These are phyloP conservation scores for Drepanosiphum platanoidis DNA, from an alignment of 2,888 invertebrate species.

Conservation along the genomic window DNA sequence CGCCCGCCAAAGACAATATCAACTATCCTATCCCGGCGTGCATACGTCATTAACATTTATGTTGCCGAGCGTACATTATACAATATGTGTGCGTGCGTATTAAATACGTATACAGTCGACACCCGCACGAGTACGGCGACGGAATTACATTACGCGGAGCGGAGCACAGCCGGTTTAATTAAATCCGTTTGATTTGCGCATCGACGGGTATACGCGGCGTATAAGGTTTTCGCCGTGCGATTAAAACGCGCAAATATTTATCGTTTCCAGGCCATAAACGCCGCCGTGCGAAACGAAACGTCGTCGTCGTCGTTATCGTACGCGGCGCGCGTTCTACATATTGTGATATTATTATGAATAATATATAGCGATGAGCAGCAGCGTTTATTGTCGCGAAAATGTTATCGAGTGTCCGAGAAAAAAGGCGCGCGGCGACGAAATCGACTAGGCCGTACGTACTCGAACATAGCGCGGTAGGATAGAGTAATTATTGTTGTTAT, in stretches of 20 bases:
- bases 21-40: neutral
- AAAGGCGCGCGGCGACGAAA: no score
- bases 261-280: neutral
- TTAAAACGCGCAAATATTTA: slow-evolving; percentile 8
- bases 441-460: no score
- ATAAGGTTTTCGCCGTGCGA: neutral
- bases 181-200: slow-evolving; percentile 15
- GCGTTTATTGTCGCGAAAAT: no score
- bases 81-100: neutral
- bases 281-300: neutral
- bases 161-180: slow-evolving; percentile 1
- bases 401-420: no score
- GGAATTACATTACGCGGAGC: neutral
- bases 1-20: slow-evolving; percentile 2
- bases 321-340: no score
- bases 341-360: no score
- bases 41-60: neutral
- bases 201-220: slow-evolving; percentile 1
- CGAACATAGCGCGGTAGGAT: no score
- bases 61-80: neutral
- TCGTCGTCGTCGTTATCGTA: neutral
- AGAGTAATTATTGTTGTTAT: no score
- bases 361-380: no score
- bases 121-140: neutral
- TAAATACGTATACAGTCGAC: neutral